Percentiles rank a stretch among this genome's conserved stretches.
phyloP scores from a whole-genome alignment of 2,113 vertebrate genomes.

The Dendropsophus ebraccatus region DNA sequence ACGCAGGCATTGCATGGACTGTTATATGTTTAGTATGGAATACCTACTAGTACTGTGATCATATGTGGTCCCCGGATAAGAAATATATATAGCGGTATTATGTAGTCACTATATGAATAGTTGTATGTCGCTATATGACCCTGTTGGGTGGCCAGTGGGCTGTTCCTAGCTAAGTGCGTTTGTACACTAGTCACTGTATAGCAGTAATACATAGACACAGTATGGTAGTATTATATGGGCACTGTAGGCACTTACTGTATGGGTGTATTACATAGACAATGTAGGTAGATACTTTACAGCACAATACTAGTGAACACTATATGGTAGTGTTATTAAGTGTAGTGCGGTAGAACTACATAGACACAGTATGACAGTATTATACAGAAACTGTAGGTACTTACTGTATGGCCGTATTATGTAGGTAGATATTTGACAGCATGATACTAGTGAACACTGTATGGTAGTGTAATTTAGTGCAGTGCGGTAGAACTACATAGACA shows the following conservation, averaged over 20 bases:
- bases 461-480: too few relatives aligned
- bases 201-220: not conserved
- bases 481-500: not conserved
- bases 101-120: not conserved
- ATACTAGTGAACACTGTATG: not conserved
- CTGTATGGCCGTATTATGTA: not conserved
- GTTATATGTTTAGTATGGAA: too few relatives aligned
- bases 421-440: too few relatives aligned
- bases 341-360: too few relatives aligned
- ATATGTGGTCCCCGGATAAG: too few relatives aligned
- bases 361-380: not conserved
- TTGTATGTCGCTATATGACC: too few relatives aligned
- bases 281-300: too few relatives aligned
- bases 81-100: not conserved
- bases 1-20: not conserved
- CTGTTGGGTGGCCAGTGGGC: too few relatives aligned
- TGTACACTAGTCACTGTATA: too few relatives aligned
- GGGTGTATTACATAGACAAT: not conserved
- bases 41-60: too few relatives aligned
- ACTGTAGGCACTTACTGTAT: not conserved
- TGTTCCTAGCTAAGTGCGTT: too few relatives aligned
- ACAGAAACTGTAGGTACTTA: not conserved
- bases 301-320: not conserved
- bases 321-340: not conserved
- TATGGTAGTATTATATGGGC: not conserved